Evolutionary conservation across 2,888 invertebrate species (phyloP).

Genomic region (Tetranychus truncatus): DNA sequence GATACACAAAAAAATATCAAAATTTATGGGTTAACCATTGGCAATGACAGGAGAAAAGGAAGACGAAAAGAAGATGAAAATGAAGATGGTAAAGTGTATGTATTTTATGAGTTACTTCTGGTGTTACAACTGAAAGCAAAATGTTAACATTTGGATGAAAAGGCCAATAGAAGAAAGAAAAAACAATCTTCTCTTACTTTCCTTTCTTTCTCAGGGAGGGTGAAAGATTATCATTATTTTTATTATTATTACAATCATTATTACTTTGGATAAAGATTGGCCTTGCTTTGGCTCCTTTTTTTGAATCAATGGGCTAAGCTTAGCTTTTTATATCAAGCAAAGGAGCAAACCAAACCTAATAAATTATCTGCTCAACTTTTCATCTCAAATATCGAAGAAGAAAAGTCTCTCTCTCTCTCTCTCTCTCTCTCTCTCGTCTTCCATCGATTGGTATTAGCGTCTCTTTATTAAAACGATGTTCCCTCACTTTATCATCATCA

Average conservation of each 20-base stretch:
- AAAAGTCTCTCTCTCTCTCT: neutral
- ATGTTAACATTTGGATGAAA: neutral
- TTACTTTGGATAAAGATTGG: no score
- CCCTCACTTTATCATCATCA: constrained; percentile 4
- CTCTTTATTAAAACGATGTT: neutral
- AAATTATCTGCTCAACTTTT: neutral
- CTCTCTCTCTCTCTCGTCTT: constrained; percentile 2
- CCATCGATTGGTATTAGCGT: neutral
- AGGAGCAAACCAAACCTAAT: neutral
- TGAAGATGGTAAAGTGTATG: neutral
- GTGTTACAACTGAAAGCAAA: neutral
- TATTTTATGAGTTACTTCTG: neutral
- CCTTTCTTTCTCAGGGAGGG: constrained; percentile 10
- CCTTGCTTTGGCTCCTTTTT: no score
- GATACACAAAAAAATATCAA: neutral
- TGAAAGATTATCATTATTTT: neutral
- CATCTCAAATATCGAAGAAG: neutral
- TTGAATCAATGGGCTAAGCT: neutral
- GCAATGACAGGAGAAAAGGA: neutral
- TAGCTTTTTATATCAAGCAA: neutral
- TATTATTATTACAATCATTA: neutral
- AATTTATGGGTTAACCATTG: neutral
- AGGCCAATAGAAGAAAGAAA: neutral
- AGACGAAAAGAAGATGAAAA: neutral
- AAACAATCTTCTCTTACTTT: constrained; percentile 1